These are phyloP conservation scores for Eilema caniola DNA, from an alignment of 2,888 invertebrate genomes.

Conservation along the genomic window DNA sequence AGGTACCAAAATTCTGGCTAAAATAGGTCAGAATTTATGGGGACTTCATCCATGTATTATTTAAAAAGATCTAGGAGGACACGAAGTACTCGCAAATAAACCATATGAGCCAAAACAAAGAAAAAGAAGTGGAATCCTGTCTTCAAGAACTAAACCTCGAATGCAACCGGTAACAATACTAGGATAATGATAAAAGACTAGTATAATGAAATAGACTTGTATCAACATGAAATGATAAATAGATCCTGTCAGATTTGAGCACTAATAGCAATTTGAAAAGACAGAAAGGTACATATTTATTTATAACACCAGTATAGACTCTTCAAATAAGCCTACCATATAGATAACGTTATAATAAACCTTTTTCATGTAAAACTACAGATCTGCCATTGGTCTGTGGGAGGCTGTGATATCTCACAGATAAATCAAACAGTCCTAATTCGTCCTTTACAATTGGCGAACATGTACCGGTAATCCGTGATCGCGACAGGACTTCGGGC, in stretches of 20 bases:
- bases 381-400: conserved; percentile 17
- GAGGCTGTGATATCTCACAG: conserved; percentile 29
- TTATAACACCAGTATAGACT: conserved; percentile 11
- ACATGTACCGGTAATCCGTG: conserved; percentile 53
- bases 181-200: background rate
- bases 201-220: too few species aligned
- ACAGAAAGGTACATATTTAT: background rate
- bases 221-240: background rate
- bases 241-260: background rate
- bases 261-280: background rate
- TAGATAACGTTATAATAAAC: conserved; percentile 31
- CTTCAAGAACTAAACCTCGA: too few species aligned
- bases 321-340: conserved; percentile 16
- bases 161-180: too few species aligned
- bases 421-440: conserved; percentile 60
- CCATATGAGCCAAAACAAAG: too few species aligned
- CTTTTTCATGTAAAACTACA: conserved; percentile 31
- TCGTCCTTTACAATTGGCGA: conserved; percentile 59
- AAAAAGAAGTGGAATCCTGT: too few species aligned
- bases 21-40: background rate
- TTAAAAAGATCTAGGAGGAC: too few species aligned
- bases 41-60: too few species aligned
- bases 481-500: conserved; percentile 59
- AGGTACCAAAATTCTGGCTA: background rate
- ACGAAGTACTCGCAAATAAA: too few species aligned